Percentiles rank a stretch among this genome's conserved stretches.
Evolutionary conservation across 2,113 vertebrate species (phyloP).

Genomic region (Xenotilapia leptura): DNA sequence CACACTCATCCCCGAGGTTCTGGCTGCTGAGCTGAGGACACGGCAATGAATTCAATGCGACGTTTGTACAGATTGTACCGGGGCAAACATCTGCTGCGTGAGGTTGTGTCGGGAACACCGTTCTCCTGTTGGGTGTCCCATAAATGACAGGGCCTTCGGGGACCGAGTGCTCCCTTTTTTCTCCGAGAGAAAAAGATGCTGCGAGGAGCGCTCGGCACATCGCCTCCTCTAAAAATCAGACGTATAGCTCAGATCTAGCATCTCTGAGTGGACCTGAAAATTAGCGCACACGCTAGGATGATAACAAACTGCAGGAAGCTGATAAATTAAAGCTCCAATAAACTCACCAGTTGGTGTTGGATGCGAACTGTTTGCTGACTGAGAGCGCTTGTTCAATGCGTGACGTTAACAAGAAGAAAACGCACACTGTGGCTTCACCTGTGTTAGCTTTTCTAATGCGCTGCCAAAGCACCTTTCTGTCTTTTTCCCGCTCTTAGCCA

Average conservation of each 20-base stretch:
- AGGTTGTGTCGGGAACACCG: conserved; percentile 56
- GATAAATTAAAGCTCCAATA: neutral
- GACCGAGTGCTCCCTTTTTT: neutral
- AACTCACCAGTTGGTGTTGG: neutral
- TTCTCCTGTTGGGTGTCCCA: conserved; percentile 58
- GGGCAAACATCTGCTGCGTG: conserved; percentile 73
- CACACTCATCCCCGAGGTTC: conserved; percentile 43
- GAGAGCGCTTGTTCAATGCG: neutral
- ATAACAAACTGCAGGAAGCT: neutral
- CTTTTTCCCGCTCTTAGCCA: neutral
- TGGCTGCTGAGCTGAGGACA: conserved; percentile 38
- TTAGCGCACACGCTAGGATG: neutral
- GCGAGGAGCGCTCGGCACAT: neutral
- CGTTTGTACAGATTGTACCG: conserved; percentile 59
- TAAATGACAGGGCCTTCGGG: conserved; percentile 60
- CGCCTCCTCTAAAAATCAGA: neutral
- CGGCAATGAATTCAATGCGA: conserved; percentile 59
- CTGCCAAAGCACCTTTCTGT: neutral
- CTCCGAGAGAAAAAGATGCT: neutral
- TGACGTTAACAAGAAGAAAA: neutral
- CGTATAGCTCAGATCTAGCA: neutral
- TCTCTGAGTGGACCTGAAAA: neutral
- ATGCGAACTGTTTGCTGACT: neutral
- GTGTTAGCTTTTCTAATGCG: neutral
- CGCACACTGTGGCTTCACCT: neutral